Conservation (phyloP, 2,113 vertebrate species). For the Dascyllus trimaculatus region DNA sequence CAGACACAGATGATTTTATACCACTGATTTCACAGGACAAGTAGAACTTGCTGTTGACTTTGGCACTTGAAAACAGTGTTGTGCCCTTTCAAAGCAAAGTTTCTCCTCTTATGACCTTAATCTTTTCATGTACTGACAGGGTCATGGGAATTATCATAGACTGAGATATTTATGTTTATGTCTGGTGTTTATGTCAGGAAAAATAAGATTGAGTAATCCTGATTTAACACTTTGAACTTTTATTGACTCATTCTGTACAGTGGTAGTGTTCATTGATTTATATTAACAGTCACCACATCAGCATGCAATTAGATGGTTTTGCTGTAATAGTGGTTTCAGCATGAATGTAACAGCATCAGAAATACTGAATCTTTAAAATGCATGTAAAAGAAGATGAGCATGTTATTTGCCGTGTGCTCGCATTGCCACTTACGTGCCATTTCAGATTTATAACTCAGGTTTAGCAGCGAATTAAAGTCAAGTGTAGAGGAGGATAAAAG, state of each 20-base stretch:
- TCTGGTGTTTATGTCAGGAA: conserved; percentile 12
- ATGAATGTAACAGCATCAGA: neutral
- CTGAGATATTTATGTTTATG: neutral
- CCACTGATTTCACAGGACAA: too few species aligned
- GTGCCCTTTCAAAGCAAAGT: conserved; percentile 4
- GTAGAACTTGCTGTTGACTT: neutral
- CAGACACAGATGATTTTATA: neutral
- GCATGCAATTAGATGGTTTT: conserved; percentile 36
- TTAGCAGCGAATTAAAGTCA: conserved; percentile 61
- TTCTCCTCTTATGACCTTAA: neutral
- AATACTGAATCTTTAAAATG: conserved; percentile 30
- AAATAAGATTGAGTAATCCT: conserved; percentile 6
- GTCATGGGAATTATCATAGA: neutral
- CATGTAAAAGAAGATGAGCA: conserved; percentile 42
- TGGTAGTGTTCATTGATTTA: conserved; percentile 41
- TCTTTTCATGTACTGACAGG: neutral
- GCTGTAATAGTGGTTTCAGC: neutral
- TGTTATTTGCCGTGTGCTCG: conserved; percentile 42
- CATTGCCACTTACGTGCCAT: conserved; percentile 19
- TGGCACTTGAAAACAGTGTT: neutral
- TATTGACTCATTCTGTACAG: conserved; percentile 47
- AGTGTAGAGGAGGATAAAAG: conserved; percentile 54
- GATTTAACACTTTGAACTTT: conserved; percentile 55
- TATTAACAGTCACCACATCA: conserved; percentile 39
- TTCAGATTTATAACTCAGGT: conserved; percentile 57